Percentiles rank a stretch among this genome's conserved stretches.
phyloP scores from a whole-genome alignment of 2,113 vertebrate genomes.

The Microtus ochrogaster region DNA sequence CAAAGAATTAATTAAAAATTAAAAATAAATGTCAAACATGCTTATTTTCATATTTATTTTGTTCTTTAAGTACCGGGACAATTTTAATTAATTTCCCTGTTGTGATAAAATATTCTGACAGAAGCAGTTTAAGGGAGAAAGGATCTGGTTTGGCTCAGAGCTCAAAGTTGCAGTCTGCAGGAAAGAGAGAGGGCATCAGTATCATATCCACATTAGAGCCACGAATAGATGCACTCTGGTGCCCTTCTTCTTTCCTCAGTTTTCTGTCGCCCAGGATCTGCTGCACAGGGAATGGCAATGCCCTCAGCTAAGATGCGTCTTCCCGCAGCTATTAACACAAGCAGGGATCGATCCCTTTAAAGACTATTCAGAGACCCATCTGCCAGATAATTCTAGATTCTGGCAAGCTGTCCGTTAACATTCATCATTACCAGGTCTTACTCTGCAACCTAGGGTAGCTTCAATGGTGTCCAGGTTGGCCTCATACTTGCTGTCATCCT shows the following conservation, averaged over 20 bases:
- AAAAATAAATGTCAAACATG: neutral
- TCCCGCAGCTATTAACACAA: neutral
- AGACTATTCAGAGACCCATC: neutral
- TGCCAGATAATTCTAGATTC: neutral
- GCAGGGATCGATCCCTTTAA: neutral
- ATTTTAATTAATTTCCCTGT: neutral
- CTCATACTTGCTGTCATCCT: neutral
- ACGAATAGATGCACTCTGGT: neutral
- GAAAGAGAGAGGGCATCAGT: neutral
- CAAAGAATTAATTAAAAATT: neutral
- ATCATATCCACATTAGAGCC: neutral
- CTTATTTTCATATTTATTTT: neutral
- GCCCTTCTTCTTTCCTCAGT: neutral
- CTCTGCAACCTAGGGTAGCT: neutral
- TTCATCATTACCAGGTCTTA: neutral
- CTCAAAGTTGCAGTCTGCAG: no score
- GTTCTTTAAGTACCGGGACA: neutral
- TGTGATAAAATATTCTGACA: neutral
- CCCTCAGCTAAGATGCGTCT: neutral
- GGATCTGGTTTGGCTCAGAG: neutral
- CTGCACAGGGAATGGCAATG: neutral
- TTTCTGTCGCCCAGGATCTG: neutral
- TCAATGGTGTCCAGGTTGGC: neutral
- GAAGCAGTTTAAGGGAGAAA: neutral
- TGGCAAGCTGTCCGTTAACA: neutral